Base-by-base conservation (phyloP, 2,888 invertebrate species). In the Tipula vernalis region DNA sequence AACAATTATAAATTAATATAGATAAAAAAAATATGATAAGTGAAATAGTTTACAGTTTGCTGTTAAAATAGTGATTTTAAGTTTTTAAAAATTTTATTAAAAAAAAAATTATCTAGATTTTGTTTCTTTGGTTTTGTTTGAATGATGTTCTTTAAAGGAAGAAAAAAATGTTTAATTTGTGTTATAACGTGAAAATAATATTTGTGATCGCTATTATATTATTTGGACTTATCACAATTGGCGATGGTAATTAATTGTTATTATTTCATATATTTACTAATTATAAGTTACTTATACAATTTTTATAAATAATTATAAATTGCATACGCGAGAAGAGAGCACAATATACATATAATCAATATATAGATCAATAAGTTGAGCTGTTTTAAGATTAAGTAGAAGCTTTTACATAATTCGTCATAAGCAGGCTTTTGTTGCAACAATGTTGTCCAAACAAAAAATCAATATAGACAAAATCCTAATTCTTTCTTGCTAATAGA, bases 131-230 rank as follows among this genome's bases (percentile, higher is more conserved):
- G 71, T 71, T 71, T 71, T 28, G 71, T 71, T 71, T 28, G 36
- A 39, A 84, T 84, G 84, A 84, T 84, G 84, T 84, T 84, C 84
- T 84, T 84, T 84, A 84, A 84, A 84, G 84, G 84, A 84, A 84
- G 84, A 84, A 84, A 84, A 84, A 84, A 84, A 84, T 84, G 84
- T 84, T 84, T 41, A 84, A 84, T 84, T 84, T 84, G 84, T 84
- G 84, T 84, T 84, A 39, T 84, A 84, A 84, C 84, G 84, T 84
- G 84, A 84, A 84, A 84, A 84, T 39, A 39, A 39, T 84, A 84
- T 84, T 41, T n/a, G 84, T 84, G 84, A 84, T 84, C 39, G n/a
- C 41, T 39, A 15, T 84, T 84, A 84, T 84, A 84, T 15, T 36
- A 39, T 84, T 84, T 39, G 84, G 84, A 84, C 84, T 84, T 84